phyloP scores from a whole-genome alignment of 2,797 vertebrate genomes.

The Catharus ustulatus region DNA sequence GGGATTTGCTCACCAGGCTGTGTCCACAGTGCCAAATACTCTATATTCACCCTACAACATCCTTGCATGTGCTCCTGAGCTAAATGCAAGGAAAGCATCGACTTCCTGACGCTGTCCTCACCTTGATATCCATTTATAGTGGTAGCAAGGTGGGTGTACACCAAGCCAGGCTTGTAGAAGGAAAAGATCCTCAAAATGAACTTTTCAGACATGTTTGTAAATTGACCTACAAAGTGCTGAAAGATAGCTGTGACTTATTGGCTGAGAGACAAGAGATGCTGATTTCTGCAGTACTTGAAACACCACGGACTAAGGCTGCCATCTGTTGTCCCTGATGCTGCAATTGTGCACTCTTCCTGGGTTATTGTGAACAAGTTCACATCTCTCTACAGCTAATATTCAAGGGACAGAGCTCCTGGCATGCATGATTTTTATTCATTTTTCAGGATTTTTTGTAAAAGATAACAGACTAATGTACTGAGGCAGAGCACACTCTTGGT shows the following conservation, averaged over 20 bases:
- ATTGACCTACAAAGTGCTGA: conserved; percentile 31
- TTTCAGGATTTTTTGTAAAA: background rate
- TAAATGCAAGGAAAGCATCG: background rate
- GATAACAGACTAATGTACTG: background rate
- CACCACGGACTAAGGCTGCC: conserved; percentile 37
- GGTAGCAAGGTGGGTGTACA: background rate
- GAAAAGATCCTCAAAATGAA: conserved; percentile 21
- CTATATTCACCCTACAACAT: background rate
- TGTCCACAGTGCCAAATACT: background rate
- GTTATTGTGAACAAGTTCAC: background rate
- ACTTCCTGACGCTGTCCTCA: background rate
- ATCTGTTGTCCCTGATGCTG: conserved; percentile 44
- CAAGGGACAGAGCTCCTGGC: background rate
- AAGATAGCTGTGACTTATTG: background rate
- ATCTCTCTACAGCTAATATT: background rate
- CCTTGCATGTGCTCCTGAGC: background rate
- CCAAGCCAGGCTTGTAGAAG: background rate
- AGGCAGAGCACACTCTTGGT: background rate
- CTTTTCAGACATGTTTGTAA: conserved; percentile 21
- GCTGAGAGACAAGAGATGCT: background rate
- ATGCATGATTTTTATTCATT: background rate
- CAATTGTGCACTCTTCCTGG: background rate
- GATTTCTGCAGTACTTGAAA: background rate
- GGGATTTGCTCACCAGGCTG: background rate
- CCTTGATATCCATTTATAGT: background rate